Conservation (phyloP, 2,113 vertebrate genomes). For the Nothoprocta perdicaria region DNA sequence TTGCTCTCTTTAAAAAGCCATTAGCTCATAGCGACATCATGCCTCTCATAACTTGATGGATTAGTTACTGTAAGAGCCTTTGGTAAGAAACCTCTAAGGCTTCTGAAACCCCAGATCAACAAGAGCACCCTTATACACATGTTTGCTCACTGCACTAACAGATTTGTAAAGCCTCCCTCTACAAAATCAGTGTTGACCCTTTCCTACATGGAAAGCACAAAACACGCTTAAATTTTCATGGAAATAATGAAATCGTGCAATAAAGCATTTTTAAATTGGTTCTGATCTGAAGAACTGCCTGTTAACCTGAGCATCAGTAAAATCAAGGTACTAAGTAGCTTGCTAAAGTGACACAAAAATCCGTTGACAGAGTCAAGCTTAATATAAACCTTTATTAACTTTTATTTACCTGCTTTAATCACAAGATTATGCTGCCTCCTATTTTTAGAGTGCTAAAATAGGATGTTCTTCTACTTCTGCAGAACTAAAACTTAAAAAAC, state of each 20-base stretch:
- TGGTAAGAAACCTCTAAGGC: not conserved
- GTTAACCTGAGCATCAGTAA: not conserved
- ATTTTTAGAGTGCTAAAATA: not conserved
- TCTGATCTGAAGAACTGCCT: not conserved
- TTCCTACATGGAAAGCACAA: not conserved
- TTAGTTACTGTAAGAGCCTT: not conserved
- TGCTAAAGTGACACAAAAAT: not conserved
- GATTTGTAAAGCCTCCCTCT: not conserved
- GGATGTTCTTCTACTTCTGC: not conserved
- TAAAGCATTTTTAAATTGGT: not conserved
- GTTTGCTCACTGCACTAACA: not conserved
- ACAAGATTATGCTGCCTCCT: not conserved
- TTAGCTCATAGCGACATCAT: not conserved
- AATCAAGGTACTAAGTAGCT: not conserved
- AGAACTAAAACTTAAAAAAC: not conserved
- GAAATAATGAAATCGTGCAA: not conserved
- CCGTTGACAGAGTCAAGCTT: not conserved
- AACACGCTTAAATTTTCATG: not conserved
- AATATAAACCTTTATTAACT: not conserved
- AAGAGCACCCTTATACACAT: not conserved
- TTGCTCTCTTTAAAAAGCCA: conserved; percentile 7
- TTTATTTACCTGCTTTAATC: not conserved
- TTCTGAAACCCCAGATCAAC: not conserved
- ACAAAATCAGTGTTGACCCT: not conserved
- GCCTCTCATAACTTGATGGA: not conserved